Evolutionary conservation across 2,888 invertebrate genomes (phyloP), one percentile per base, ranked within the genome.

Genomic region (Acrobasis suavella): DNA sequence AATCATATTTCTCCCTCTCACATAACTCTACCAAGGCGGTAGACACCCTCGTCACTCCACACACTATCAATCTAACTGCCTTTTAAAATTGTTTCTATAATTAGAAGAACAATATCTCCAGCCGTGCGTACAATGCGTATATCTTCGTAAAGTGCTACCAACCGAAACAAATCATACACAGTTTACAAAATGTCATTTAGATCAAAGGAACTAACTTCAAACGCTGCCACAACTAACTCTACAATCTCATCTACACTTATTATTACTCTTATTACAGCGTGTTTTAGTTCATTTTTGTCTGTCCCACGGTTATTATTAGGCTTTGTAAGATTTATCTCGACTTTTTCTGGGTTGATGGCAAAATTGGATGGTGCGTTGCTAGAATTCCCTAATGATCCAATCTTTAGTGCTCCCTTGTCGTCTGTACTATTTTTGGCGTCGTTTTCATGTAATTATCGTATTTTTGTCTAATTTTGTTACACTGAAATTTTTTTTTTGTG

Each of bases 151-250:
- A 83, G 84, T 81, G 86, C 83, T 75, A 73, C 85, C 81, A 70
- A 79, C 73, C 77, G 82, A 76, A 72, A 74, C 85, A 80, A 87
- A 87, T 87, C 89, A 87, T 87, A 78, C 76, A 80, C 81, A 84
- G 90, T 87, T 86, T 91, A 90, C 87, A 75, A 75, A 84, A 85
- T 85, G 87, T 86, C 87, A 85, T 82, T 80, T 78, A 86, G 82
- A 89, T 91, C 91, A 91, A 91, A 91, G 89, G 74, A 72, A 72
- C 74, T 80, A 71, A 87, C 85, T 85, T 90, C 88, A 90, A 89
- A 91, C 85, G 79, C 67, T 67, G 76, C 73, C 77, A 77, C 81
- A 80, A 81, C 81, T 75, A 79, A 74, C 15, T 37, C 15, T 46
- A 38, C 37, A 55, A 55, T 58, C 59, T 62, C 38, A 61, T 78